Evolutionary conservation across 2,113 vertebrate species (phyloP).

Genomic region (Okapia johnstoni): DNA sequence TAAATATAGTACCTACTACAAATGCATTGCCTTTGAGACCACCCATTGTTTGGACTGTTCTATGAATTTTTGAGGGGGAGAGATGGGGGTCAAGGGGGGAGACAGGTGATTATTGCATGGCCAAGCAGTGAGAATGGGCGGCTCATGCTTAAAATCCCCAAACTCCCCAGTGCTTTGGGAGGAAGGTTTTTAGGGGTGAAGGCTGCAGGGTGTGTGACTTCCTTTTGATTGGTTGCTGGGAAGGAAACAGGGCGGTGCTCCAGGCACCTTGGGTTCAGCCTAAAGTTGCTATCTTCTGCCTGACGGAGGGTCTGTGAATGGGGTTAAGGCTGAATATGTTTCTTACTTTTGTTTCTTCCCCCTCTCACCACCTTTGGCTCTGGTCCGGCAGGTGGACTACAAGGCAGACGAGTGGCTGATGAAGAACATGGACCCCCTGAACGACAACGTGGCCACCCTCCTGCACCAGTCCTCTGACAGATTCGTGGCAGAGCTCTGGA

Average conservation of each 20-base stretch:
- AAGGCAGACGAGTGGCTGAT: constrained; percentile 99
- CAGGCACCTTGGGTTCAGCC: background rate
- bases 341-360: background rate
- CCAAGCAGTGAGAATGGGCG: background rate
- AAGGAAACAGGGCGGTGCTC: background rate
- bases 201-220: background rate
- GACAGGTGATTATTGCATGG: background rate
- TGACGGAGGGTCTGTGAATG: background rate
- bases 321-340: background rate
- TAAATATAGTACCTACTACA: background rate
- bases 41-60: background rate
- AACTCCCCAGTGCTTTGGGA: background rate
- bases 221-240: background rate
- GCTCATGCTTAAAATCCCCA: background rate
- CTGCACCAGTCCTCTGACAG: constrained; percentile 97
- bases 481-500: constrained; percentile 97
- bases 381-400: constrained; percentile 90
- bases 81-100: accelerated
- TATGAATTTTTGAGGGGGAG: background rate
- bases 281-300: background rate
- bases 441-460: constrained; percentile 96
- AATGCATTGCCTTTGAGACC: background rate
- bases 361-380: background rate
- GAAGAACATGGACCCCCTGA: constrained; percentile 99
- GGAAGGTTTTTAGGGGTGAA: background rate